A percentile compares a stretch with the other conserved stretches of the same genome.
Evolutionary conservation across 2,113 vertebrate species (phyloP).

Genomic region (Sphyrna mokarran): DNA sequence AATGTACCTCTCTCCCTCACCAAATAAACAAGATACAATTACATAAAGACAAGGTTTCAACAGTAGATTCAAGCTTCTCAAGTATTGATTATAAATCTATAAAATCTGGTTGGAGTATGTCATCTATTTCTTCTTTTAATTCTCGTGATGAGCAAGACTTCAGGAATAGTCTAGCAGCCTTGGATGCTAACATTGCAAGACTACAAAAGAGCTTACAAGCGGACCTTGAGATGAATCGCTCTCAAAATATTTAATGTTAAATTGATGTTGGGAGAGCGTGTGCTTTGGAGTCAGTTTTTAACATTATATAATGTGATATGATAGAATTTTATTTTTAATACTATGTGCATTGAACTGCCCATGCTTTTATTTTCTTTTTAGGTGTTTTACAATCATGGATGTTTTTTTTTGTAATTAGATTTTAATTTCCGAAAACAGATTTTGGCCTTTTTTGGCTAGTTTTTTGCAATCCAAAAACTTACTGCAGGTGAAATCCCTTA

Average conservation of each 20-base stretch:
- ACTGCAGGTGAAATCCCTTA: not conserved
- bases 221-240: conserved; percentile 54
- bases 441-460: not conserved
- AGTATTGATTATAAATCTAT: conserved; percentile 56
- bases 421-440: conserved; percentile 25
- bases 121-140: conserved; percentile 73
- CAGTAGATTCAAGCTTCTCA: conserved; percentile 47
- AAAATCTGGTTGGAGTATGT: conserved; percentile 65
- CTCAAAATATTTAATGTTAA: conserved; percentile 5
- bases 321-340: conserved; percentile 11
- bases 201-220: conserved; percentile 73
- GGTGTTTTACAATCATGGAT: not conserved
- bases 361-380: not conserved
- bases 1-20: rapidly evolving
- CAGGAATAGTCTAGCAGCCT: conserved; percentile 71
- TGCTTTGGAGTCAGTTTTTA: conserved; percentile 15
- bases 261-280: not conserved
- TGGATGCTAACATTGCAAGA: conserved; percentile 83
- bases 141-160: conserved; percentile 81
- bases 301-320: conserved; percentile 1
- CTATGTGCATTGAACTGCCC: not conserved
- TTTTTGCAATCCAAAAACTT: not conserved
- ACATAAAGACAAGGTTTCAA: conserved; percentile 39
- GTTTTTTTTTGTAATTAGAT: conserved; percentile 17
- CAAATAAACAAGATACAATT: conserved; percentile 16